phyloP scores from a whole-genome alignment of 92 coral and sea anemone species.

The Phenganax marumi region DNA sequence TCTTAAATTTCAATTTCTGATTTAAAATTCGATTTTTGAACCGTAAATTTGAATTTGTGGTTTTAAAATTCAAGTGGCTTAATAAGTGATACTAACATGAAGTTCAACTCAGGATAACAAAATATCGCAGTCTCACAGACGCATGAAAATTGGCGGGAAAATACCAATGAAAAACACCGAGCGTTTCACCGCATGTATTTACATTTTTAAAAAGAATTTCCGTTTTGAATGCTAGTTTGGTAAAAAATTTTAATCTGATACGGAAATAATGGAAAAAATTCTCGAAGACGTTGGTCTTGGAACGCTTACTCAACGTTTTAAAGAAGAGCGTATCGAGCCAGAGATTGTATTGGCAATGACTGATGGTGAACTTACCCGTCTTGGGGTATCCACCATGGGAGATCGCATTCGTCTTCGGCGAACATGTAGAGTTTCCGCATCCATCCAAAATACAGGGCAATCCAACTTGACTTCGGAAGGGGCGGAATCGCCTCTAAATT shows the following conservation, averaged over 20 bases:
- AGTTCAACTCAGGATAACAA: background rate
- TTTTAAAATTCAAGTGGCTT: too few relatives aligned
- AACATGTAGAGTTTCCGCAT: constrained; percentile 26
- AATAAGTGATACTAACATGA: background rate
- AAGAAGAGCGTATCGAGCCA: constrained; percentile 45
- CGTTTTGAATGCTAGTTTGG: background rate
- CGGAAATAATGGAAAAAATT: constrained; percentile 38
- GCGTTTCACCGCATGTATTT: background rate
- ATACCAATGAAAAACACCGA: background rate
- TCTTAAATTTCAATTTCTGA: too few relatives aligned
- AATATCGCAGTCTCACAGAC: constrained; percentile 3
- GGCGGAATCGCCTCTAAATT: background rate
- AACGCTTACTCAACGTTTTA: constrained; percentile 15
- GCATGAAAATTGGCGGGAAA: background rate
- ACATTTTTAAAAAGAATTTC: background rate
- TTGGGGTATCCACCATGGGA: constrained; percentile 54
- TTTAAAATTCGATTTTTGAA: too few relatives aligned
- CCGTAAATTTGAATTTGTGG: too few relatives aligned
- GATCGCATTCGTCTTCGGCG: constrained; percentile 53
- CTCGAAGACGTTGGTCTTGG: constrained; percentile 33
- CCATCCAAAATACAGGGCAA: constrained; percentile 30
- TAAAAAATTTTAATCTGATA: background rate
- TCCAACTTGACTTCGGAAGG: background rate
- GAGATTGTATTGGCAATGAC: constrained; percentile 41
- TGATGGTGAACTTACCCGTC: constrained; percentile 48